These are phyloP conservation scores for Thamnaconus septentrionalis DNA, from an alignment of 2,113 vertebrate species.

Conservation along the genomic window DNA sequence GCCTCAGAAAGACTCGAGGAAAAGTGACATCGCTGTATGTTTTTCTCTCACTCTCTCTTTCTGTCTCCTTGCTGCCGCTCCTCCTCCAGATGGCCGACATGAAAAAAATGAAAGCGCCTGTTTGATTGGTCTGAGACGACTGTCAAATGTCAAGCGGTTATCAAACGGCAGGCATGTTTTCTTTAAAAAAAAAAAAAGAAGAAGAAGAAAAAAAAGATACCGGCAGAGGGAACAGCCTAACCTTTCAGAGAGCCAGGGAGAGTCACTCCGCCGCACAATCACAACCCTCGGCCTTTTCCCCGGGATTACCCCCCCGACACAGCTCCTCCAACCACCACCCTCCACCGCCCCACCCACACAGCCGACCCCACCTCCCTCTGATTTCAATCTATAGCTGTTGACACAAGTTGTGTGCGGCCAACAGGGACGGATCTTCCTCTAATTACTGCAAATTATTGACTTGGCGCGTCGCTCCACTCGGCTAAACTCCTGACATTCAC, in stretches of 20 bases:
- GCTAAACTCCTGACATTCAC: neutral
- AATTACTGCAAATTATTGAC: conserved; percentile 32
- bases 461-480: neutral
- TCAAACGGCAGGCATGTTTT: conserved; percentile 73
- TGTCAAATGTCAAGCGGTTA: conserved; percentile 80
- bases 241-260: conserved; percentile 62
- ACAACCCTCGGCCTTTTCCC: conserved; percentile 35
- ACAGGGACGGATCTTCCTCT: conserved; percentile 27
- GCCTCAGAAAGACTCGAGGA: conserved; percentile 70
- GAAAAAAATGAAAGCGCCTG: conserved; percentile 18
- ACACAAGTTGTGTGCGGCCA: conserved; percentile 27
- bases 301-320: conserved; percentile 29
- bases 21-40: conserved; percentile 61
- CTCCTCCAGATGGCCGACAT: conserved; percentile 52
- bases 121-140: conserved; percentile 76
- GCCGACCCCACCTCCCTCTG: conserved; percentile 39
- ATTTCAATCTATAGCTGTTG: conserved; percentile 54
- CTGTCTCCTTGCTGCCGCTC: conserved; percentile 50
- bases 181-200: conserved; percentile 41
- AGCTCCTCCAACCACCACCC: too few relatives aligned
- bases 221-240: conserved; percentile 63
- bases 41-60: conserved; percentile 31
- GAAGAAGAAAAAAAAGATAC: conserved; percentile 40
- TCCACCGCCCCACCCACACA: too few relatives aligned
- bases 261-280: conserved; percentile 56